A percentile compares a stretch with the other conserved stretches of the same genome.
Evolutionary conservation across 2,888 invertebrate species (phyloP).

Genomic region (Drosophila quinaria): DNA sequence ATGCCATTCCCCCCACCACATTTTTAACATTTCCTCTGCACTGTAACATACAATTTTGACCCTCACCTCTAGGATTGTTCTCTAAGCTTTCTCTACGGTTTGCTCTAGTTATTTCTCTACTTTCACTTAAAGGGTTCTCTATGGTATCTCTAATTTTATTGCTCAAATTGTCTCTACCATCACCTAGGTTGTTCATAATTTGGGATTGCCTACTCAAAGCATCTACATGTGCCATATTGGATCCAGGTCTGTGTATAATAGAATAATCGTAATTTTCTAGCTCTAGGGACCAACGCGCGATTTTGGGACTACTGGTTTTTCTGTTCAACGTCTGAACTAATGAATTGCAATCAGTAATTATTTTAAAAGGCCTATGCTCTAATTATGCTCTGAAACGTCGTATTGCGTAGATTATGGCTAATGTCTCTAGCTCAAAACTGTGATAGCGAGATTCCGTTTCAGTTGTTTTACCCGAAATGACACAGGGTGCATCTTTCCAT

Average conservation of each 20-base stretch:
- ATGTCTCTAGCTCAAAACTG: background rate
- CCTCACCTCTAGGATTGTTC: background rate
- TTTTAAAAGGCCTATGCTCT: background rate
- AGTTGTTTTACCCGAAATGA: background rate
- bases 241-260: background rate
- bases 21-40: background rate
- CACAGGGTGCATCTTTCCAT: slow-evolving; percentile 6
- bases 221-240: background rate
- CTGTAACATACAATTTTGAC: background rate
- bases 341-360: background rate
- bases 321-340: background rate
- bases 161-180: background rate
- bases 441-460: background rate
- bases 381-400: too few relatives aligned
- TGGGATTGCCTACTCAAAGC: background rate
- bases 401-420: background rate
- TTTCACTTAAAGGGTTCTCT: too few relatives aligned
- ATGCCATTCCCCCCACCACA: background rate
- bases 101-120: too few relatives aligned
- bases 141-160: too few relatives aligned
- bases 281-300: background rate
- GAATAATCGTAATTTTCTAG: background rate
- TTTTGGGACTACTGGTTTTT: background rate
- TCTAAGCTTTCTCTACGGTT: too few relatives aligned
- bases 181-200: background rate